phyloP scores from a whole-genome alignment of 2,797 vertebrate genomes.

The Cirrhinus mrigala region DNA sequence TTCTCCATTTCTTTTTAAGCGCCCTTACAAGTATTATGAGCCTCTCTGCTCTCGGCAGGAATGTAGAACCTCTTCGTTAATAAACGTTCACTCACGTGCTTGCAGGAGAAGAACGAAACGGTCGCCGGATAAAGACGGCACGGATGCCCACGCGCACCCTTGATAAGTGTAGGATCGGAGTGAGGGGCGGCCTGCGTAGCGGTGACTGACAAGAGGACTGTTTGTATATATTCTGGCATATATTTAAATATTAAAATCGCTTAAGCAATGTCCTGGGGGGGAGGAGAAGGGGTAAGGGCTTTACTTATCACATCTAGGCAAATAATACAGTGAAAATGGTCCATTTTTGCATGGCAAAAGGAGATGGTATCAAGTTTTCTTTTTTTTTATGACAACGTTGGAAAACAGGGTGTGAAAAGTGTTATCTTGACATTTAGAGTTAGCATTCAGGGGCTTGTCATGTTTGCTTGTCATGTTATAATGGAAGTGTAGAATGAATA shows the following conservation, averaged over 20 bases:
- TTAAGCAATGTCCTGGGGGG: conserved; percentile 60
- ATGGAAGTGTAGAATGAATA: conserved; percentile 24
- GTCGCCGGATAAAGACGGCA: conserved; percentile 29
- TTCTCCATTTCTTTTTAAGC: conserved; percentile 38
- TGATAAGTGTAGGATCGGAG: conserved; percentile 50
- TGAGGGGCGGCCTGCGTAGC: conserved; percentile 63
- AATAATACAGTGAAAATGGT: conserved; percentile 5
- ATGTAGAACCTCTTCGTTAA: conserved; percentile 38
- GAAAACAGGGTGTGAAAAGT: conserved; percentile 75
- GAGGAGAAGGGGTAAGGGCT: conserved; percentile 32
- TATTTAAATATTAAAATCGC: conserved; percentile 76
- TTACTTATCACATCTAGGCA: conserved; percentile 41
- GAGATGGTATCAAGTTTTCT: conserved; percentile 52
- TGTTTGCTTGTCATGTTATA: conserved; percentile 45
- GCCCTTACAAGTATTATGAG: conserved; percentile 23
- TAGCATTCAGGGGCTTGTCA: conserved; percentile 41
- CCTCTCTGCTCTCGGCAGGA: conserved; percentile 40
- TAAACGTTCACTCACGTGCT: conserved; percentile 11
- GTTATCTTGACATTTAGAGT: conserved; percentile 42
- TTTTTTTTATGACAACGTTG: conserved; percentile 56
- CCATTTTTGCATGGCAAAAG: conserved; percentile 22
- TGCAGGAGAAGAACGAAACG: conserved; percentile 27
- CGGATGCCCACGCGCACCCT: conserved; percentile 19
- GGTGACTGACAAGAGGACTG: conserved; percentile 60
- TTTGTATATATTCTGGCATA: conserved; percentile 79